Percentiles rank a stretch among this genome's conserved stretches.
Conservation (phyloP, 2,113 vertebrate genomes). For the Bombycilla garrulus region DNA sequence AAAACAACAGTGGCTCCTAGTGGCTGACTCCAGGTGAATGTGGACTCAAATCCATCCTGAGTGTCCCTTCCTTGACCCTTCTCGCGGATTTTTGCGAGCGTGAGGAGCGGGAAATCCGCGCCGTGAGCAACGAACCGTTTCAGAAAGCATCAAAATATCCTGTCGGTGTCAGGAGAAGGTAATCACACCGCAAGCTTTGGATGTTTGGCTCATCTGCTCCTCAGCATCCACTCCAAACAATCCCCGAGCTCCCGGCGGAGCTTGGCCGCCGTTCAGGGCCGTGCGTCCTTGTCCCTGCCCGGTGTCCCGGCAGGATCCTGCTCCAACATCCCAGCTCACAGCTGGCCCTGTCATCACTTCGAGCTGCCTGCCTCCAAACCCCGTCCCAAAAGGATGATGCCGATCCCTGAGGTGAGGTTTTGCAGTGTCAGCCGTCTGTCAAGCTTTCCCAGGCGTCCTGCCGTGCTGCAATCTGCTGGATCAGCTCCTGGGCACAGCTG, state of each 20-base stretch:
- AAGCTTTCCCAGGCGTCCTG: background rate
- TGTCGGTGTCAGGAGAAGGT: background rate
- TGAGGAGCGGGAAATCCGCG: background rate
- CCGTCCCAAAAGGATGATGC: background rate
- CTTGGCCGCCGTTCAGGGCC: background rate
- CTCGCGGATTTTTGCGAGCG: background rate
- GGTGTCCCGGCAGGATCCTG: background rate
- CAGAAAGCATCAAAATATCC: background rate
- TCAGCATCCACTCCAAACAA: background rate
- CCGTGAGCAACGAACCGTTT: background rate
- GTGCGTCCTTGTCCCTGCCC: conserved; percentile 9
- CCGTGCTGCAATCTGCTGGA: background rate
- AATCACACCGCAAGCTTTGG: background rate
- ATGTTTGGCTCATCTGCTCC: background rate
- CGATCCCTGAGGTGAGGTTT: background rate
- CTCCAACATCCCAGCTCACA: background rate
- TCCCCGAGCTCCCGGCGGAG: background rate
- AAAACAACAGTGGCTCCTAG: conserved; percentile 60
- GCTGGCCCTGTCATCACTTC: background rate
- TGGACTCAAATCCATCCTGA: background rate
- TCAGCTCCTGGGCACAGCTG: background rate
- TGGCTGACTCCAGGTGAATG: conserved; percentile 1
- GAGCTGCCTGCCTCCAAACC: background rate
- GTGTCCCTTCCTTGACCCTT: background rate
- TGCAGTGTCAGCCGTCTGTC: background rate